A percentile compares a stretch with the other conserved stretches of the same genome.
Evolutionary conservation across 2,888 invertebrate species (phyloP).

Genomic region (Drosophila borborema): DNA sequence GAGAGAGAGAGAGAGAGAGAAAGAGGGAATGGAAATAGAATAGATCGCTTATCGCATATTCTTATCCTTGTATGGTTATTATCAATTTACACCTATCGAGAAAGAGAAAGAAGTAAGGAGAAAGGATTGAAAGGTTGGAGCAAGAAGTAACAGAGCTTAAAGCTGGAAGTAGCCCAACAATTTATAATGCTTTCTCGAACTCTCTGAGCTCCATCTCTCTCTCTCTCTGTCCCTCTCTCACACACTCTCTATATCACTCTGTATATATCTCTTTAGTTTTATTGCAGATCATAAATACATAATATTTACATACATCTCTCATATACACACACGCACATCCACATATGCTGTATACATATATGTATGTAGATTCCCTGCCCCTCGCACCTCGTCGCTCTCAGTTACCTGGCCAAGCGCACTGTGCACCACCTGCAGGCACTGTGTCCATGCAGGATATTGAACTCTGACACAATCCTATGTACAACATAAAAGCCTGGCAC

Average conservation of each 20-base stretch:
- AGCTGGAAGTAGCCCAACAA: not conserved
- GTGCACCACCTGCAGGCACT: constrained; percentile 52
- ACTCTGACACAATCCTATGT: constrained; percentile 76
- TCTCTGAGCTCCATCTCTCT: not conserved
- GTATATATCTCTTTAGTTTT: not conserved
- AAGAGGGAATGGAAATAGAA: no score
- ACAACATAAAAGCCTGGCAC: constrained; percentile 31
- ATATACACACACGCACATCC: not conserved
- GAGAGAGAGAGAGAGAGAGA: not conserved
- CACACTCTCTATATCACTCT: not conserved
- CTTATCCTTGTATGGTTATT: not conserved
- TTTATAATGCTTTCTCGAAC: not conserved
- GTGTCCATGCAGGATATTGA: constrained; percentile 73
- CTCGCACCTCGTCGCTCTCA: not conserved
- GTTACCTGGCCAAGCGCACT: constrained; percentile 18
- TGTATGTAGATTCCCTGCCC: not conserved
- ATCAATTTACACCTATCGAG: not conserved
- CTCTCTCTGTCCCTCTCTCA: not conserved
- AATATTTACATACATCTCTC: not conserved
- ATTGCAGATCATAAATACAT: not conserved
- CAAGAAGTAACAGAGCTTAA: not conserved
- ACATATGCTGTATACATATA: not conserved
- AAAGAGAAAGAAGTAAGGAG: no score
- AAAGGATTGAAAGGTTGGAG: not conserved
- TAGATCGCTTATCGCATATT: not conserved